Evolutionary conservation across 2,888 invertebrate species (phyloP).

Genomic region (Lasioglossum zephyrum): DNA sequence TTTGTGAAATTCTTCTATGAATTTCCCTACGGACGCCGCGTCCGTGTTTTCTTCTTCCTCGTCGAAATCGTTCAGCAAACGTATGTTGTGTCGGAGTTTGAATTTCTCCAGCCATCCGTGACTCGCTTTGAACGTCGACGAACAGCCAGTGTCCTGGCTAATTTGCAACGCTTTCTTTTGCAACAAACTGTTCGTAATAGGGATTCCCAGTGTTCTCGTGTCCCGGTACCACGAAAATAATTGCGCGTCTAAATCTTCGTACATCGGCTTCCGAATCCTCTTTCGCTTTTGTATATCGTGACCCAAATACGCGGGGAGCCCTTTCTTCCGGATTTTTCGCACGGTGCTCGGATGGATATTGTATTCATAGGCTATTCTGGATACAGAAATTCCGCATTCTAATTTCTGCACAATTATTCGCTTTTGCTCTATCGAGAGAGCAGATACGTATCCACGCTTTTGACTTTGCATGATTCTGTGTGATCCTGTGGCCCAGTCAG

Average conservation of each 20-base stretch:
- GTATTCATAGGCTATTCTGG: not conserved
- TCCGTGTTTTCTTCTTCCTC: not conserved
- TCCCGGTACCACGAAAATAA: not conserved
- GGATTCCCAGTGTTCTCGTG: not conserved
- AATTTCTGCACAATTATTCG: not conserved
- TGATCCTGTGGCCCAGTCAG: not conserved
- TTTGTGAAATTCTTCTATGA: not conserved
- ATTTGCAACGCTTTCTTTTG: slow-evolving; percentile 6
- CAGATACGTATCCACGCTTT: not conserved
- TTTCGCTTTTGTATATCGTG: not conserved
- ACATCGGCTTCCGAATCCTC: not conserved
- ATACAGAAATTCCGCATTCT: not conserved
- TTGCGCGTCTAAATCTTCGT: not conserved
- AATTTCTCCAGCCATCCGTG: slow-evolving; percentile 3
- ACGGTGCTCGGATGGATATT: slow-evolving; percentile 11
- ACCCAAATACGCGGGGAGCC: not conserved
- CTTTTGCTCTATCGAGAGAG: slow-evolving; percentile 14
- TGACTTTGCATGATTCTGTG: not conserved
- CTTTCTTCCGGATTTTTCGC: not conserved
- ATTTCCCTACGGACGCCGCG: not conserved
- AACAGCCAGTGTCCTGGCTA: not conserved
- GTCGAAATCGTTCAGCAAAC: not conserved
- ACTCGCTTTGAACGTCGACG: slow-evolving; percentile 8
- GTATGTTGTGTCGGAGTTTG: slow-evolving; percentile 3
- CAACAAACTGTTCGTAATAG: not conserved